Evolutionary conservation across 1,140 invertebrate species (phyloP).

Genomic region (Aplysia californica): DNA sequence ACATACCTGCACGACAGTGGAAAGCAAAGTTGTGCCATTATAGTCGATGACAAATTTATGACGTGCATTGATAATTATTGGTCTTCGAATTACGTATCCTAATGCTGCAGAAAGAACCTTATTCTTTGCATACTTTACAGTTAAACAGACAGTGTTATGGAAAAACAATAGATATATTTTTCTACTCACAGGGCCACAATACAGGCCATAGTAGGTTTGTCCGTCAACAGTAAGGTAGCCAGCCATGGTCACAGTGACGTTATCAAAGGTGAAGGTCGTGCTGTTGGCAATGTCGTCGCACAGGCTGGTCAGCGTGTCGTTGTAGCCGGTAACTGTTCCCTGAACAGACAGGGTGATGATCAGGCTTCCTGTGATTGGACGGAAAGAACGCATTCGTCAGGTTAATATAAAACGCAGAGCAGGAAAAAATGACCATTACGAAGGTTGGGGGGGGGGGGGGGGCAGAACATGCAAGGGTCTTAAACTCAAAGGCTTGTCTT

Average conservation of each 20-base stretch:
- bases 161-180: too few species aligned
- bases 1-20: too few species aligned
- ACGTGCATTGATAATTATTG: too few species aligned
- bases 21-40: too few species aligned
- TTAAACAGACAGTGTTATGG: too few species aligned
- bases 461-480: too few species aligned
- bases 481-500: too few species aligned
- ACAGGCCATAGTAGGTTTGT: constrained; percentile 39
- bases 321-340: constrained; percentile 35
- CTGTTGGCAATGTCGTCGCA: constrained; percentile 36
- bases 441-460: too few species aligned
- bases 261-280: constrained; percentile 34
- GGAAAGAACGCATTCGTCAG: not conserved
- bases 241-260: constrained; percentile 24
- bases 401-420: not conserved
- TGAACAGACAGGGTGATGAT: constrained; percentile 33
- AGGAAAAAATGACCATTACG: not conserved
- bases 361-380: constrained; percentile 40
- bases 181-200: constrained; percentile 33
- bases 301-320: constrained; percentile 20
- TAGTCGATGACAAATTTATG: too few species aligned
- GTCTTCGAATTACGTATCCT: not conserved
- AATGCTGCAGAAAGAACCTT: not conserved
- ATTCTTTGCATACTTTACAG: not conserved
- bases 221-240: constrained; percentile 38